These are phyloP conservation scores for Cynaeus angustus DNA, from an alignment of 2,888 invertebrate genomes.

Conservation along the genomic window DNA sequence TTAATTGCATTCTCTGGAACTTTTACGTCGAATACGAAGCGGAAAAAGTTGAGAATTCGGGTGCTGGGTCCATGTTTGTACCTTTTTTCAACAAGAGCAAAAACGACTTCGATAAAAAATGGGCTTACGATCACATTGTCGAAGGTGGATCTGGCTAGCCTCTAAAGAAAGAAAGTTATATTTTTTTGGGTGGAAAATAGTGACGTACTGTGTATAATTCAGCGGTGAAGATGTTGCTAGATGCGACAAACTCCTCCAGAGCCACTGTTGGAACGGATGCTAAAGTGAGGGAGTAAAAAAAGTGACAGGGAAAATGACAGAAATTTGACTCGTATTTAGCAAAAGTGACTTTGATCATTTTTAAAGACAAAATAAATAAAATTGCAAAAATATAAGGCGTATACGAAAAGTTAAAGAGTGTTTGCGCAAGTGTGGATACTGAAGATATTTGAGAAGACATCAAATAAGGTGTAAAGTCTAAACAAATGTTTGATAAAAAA, in stretches of 20 bases:
- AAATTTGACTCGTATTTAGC: too few relatives aligned
- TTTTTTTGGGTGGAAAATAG: not conserved
- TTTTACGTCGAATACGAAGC: not conserved
- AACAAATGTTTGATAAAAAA: too few relatives aligned
- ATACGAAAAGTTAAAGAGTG: too few relatives aligned
- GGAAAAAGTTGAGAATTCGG: not conserved
- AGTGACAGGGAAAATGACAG: too few relatives aligned
- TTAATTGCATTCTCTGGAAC: not conserved
- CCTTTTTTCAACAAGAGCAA: not conserved
- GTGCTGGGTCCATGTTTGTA: not conserved
- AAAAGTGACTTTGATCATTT: too few relatives aligned
- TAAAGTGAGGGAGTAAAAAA: too few relatives aligned
- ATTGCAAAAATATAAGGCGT: too few relatives aligned
- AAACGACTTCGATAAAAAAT: not conserved
- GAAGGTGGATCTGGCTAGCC: not conserved
- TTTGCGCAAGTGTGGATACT: too few relatives aligned
- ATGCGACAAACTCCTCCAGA: slow-evolving; percentile 1
- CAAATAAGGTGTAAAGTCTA: too few relatives aligned
- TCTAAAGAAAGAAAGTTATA: not conserved
- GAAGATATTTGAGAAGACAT: too few relatives aligned
- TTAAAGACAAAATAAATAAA: too few relatives aligned
- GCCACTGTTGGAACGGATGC: too few relatives aligned
- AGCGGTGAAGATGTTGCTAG: slow-evolving; percentile 8
- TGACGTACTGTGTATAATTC: not conserved
- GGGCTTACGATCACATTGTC: slow-evolving; percentile 2